Base-by-base conservation (phyloP, 2,888 invertebrate species). In the Holacanthella duospinosa region DNA sequence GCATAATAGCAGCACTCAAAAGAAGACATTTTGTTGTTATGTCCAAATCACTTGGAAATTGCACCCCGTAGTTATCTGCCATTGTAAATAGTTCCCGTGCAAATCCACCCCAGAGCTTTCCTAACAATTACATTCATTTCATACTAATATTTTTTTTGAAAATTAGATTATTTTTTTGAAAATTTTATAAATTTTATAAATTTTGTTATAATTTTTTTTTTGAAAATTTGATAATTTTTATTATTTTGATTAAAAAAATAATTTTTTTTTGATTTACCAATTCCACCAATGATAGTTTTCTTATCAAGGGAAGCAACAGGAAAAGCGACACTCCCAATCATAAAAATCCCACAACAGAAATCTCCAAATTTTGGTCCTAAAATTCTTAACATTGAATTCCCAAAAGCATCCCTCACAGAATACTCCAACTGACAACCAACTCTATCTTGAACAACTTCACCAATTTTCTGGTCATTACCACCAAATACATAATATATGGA, bases 331-430 rank as follows among this genome's bases (percentile, higher is more conserved):
- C 59, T 59, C 19, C 59, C 59, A 3, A 44, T 44, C 59, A 59
- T 59, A 16, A 36, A 28, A 66, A 79, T 78, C 19, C 78, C 78
- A 74, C 78, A 79, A 27, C 78, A 72, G 66, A 75, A 76, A 68
- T 74, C 76, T 1, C 77, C 76, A 67, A 76, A 78, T 60, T 77
- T 74, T 1, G 77, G 76, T 1, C 77, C 77, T 64, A 75, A 71
- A 62, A 77, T 76, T 27, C 68, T 67, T 24, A 77, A 65, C 2
- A 77, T 73, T 9, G 68, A 69, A 55, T 76, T 74, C 27, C 75
- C 76, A 9, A 72, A 63, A 0, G 72, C 74, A 67, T 78, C 73
- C 59, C 73, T 64, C 29, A 77, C 66, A 19, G 66, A 60, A 58
- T 75, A 77, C 19, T 73, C 71, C 1, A 74, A 74, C 3, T 29